phyloP scores from a whole-genome alignment of 2,888 invertebrate genomes.

The Polymixis flavicincta region DNA sequence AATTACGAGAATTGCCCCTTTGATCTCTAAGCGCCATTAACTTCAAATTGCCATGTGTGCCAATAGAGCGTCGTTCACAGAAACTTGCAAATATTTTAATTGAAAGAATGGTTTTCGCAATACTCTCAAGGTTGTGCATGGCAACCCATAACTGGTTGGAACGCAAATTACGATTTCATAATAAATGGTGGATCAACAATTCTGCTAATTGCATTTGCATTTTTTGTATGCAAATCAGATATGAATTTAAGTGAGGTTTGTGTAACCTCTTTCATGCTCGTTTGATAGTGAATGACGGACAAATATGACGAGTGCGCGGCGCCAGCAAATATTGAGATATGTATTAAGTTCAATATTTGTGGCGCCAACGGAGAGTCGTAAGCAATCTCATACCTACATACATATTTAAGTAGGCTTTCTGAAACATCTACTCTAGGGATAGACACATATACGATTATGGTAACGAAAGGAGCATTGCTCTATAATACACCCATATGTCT shows the following conservation, averaged over 20 bases:
- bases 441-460: background rate
- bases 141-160: conserved; percentile 42
- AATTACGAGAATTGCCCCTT: too few relatives aligned
- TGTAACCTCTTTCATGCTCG: conserved; percentile 49
- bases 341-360: conserved; percentile 56
- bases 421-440: conserved; percentile 4
- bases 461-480: background rate
- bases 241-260: conserved; percentile 39
- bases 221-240: conserved; percentile 55
- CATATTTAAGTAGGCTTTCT: conserved; percentile 19
- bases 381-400: conserved; percentile 18
- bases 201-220: conserved; percentile 42
- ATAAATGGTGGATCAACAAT: conserved; percentile 41
- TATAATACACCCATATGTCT: background rate
- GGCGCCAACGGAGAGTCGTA: conserved; percentile 46
- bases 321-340: conserved; percentile 57
- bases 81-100: conserved; percentile 57
- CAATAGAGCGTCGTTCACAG: conserved; percentile 54
- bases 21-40: conserved; percentile 43
- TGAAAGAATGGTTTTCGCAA: conserved; percentile 58
- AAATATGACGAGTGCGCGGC: conserved; percentile 47
- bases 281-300: conserved; percentile 49
- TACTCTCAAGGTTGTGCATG: conserved; percentile 62
- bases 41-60: conserved; percentile 51
- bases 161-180: conserved; percentile 60